Conservation (phyloP, 2,888 invertebrate species). For the Acanthoscelides obtectus region DNA sequence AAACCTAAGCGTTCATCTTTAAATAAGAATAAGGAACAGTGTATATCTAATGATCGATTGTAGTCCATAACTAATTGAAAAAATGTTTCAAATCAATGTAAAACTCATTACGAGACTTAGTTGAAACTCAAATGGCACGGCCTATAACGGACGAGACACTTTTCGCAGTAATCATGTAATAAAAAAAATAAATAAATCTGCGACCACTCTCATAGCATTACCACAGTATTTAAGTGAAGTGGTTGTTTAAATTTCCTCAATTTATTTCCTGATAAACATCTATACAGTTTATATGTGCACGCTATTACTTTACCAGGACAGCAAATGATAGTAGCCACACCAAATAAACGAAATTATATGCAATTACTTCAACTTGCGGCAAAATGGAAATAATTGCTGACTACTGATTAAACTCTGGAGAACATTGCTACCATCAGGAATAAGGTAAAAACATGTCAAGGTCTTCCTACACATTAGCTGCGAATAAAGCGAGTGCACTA, state of each 20-base stretch:
- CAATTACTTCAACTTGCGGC: background rate
- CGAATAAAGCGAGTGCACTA: no score
- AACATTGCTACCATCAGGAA: no score
- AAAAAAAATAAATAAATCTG: background rate
- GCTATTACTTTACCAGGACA: background rate
- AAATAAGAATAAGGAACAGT: no score
- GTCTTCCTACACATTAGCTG: no score
- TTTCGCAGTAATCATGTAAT: background rate
- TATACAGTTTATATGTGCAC: background rate
- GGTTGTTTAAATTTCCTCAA: background rate
- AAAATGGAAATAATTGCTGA: background rate
- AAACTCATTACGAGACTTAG: no score
- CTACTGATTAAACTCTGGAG: background rate
- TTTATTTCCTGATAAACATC: background rate
- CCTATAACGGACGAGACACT: background rate
- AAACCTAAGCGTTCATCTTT: no score
- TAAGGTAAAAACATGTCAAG: no score
- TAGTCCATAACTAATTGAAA: no score
- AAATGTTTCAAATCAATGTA: no score
- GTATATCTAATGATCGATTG: no score
- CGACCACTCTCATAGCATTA: background rate
- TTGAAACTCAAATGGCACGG: background rate
- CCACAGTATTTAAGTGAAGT: background rate
- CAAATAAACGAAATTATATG: background rate
- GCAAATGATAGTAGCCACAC: background rate